These are phyloP conservation scores for Hyperoodon ampullatus DNA, from an alignment of 2,113 vertebrate species.

Conservation along the genomic window DNA sequence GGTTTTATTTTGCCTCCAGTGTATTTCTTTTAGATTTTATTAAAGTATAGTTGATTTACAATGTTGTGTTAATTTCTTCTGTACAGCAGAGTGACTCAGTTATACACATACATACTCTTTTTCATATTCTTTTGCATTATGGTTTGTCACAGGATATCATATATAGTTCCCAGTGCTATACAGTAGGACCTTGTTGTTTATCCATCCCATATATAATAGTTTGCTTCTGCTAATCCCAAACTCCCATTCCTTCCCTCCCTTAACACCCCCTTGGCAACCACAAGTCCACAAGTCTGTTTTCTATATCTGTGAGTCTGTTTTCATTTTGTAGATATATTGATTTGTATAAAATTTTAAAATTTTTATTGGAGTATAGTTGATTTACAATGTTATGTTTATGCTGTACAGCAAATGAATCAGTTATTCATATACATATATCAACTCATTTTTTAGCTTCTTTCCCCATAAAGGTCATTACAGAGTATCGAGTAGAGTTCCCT, in stretches of 20 bases:
- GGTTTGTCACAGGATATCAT: not conserved
- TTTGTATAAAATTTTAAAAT: not conserved
- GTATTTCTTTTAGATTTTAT: not conserved
- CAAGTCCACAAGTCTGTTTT: not conserved
- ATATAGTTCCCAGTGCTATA: not conserved
- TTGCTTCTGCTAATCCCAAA: not conserved
- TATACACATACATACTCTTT: not conserved
- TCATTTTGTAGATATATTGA: not conserved
- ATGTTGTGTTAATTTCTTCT: not conserved
- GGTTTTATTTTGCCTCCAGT: conserved; percentile 5
- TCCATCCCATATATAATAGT: not conserved
- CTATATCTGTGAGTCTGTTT: not conserved
- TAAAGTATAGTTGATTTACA: not conserved
- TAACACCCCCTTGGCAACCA: not conserved
- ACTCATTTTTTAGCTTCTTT: too few species aligned
- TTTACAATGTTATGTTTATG: too few species aligned
- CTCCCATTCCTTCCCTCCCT: not conserved
- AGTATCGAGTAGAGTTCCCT: too few species aligned
- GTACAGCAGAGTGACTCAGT: not conserved
- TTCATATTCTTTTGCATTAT: not conserved
- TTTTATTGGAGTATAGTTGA: too few species aligned
- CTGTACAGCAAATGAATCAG: too few species aligned
- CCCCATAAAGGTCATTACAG: too few species aligned
- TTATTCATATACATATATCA: too few species aligned
- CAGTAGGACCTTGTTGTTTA: not conserved